These are phyloP conservation scores for Arctocebus calabarensis DNA, from an alignment of 2,797 vertebrate species.

Conservation along the genomic window DNA sequence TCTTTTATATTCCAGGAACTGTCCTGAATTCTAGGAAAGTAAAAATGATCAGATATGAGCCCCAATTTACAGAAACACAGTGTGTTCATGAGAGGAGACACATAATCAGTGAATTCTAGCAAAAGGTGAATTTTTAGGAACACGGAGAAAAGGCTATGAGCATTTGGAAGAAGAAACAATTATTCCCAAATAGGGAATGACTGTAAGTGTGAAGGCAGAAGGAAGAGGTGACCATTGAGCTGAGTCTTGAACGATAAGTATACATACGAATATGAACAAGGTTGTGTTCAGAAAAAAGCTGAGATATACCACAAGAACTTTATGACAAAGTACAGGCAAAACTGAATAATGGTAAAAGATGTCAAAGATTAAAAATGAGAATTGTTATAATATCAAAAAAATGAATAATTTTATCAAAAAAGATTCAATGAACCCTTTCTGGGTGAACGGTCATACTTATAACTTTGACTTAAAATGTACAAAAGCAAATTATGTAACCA, in stretches of 20 bases:
- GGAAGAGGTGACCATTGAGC: rapidly evolving
- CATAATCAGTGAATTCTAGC: not conserved
- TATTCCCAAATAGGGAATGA: not conserved
- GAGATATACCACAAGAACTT: not conserved
- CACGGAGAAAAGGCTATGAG: not conserved
- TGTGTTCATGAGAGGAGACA: not conserved
- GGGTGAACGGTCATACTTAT: no score
- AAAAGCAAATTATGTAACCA: not conserved
- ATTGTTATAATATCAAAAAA: not conserved
- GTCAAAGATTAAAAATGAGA: not conserved
- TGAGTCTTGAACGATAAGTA: not conserved
- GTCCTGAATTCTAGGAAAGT: not conserved
- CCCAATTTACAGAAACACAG: not conserved
- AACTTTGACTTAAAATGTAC: no score
- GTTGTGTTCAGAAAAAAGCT: not conserved
- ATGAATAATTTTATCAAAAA: no score
- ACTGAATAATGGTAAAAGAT: not conserved
- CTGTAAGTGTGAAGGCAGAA: no score
- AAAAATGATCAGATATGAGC: not conserved
- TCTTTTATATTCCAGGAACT: not conserved
- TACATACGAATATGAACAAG: not conserved
- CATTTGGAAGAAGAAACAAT: not conserved
- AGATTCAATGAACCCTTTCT: no score
- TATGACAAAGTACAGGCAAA: not conserved
- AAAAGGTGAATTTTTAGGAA: not conserved